Conservation (phyloP, 2,888 invertebrate genomes). For the Megaustenia siamemsis region DNA sequence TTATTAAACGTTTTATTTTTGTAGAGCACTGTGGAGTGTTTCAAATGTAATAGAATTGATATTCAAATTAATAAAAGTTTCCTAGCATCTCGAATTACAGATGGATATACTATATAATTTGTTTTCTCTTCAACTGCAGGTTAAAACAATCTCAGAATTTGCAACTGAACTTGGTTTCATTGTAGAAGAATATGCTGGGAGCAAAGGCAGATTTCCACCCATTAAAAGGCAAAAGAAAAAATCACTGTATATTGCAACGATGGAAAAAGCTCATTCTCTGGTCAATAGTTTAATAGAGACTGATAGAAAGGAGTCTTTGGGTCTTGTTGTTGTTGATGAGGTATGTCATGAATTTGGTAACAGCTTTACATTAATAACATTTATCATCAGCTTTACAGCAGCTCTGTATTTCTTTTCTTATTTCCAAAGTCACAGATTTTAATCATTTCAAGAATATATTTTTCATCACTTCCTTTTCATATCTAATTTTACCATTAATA, state of each 20-base stretch:
- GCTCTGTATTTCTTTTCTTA: neutral
- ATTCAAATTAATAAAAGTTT: too few species aligned
- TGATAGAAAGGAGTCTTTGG: conserved; percentile 87
- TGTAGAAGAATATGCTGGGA: conserved; percentile 96
- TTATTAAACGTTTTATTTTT: too few species aligned
- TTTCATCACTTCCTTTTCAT: neutral
- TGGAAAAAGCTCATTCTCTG: conserved; percentile 94
- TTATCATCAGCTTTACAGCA: neutral
- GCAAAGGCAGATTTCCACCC: conserved; percentile 91
- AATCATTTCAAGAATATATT: neutral
- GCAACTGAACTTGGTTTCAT: conserved; percentile 92
- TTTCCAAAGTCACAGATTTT: neutral
- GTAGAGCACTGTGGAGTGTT: too few species aligned
- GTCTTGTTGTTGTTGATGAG: conserved; percentile 92
- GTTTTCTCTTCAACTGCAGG: conserved; percentile 82
- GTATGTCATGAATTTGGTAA: conserved; percentile 63
- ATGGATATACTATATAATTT: too few species aligned
- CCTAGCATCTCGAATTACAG: too few species aligned
- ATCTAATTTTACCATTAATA: too few species aligned
- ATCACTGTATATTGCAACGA: conserved; percentile 93
- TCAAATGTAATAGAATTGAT: too few species aligned
- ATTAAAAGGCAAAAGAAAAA: conserved; percentile 88
- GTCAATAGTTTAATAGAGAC: conserved; percentile 91
- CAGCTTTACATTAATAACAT: neutral
- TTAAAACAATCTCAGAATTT: conserved; percentile 90